A percentile compares a stretch with the other conserved stretches of the same genome.
phyloP scores from a whole-genome alignment of 2,797 vertebrate genomes.

The Smutsia gigantea region DNA sequence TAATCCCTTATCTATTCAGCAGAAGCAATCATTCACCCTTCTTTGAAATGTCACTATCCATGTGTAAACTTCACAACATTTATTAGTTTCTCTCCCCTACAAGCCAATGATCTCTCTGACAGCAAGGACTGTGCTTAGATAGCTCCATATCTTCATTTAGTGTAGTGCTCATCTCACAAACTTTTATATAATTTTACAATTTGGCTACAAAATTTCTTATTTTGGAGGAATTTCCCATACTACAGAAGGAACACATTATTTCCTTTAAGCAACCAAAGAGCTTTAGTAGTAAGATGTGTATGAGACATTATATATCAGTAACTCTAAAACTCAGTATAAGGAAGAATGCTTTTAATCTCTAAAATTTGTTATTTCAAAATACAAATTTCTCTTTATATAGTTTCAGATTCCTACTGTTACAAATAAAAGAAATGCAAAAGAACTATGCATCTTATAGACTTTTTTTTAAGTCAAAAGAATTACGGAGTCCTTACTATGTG shows the following conservation, averaged over 20 bases:
- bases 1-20: neutral
- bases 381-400: neutral
- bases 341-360: conserved; percentile 32
- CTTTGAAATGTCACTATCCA: neutral
- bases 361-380: conserved; percentile 59
- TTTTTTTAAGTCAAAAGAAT: neutral
- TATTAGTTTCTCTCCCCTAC: neutral
- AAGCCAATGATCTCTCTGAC: neutral
- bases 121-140: neutral
- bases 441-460: neutral
- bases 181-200: neutral
- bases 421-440: conserved; percentile 24
- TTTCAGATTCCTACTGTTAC: conserved; percentile 1
- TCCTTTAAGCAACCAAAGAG: neutral
- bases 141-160: conserved; percentile 34
- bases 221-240: neutral
- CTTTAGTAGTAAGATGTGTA: conserved; percentile 29
- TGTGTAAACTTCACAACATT: neutral
- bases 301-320: neutral
- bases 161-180: conserved; percentile 9
- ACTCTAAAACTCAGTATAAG: conserved; percentile 20
- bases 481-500: neutral
- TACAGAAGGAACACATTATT: neutral
- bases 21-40: conserved; percentile 5
- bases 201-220: conserved; percentile 27